These are phyloP conservation scores for Cataglyphis hispanica DNA, from an alignment of 1,140 invertebrate genomes.

Conservation along the genomic window DNA sequence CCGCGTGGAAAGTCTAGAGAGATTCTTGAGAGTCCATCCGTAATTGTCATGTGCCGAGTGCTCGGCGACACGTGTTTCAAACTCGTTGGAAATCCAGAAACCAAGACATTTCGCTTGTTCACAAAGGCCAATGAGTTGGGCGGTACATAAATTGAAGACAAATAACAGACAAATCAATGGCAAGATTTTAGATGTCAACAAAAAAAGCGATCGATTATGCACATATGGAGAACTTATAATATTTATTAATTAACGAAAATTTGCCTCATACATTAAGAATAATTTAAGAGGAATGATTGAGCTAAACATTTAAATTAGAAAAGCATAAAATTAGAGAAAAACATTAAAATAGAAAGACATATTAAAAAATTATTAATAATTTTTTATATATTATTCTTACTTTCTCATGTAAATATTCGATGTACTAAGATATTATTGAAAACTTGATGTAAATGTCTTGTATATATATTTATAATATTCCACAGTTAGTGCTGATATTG, in stretches of 20 bases:
- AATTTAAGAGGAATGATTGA: not conserved
- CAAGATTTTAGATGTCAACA: not conserved
- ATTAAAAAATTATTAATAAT: no score
- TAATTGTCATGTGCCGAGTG: conserved; percentile 45
- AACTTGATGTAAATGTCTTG: not conserved
- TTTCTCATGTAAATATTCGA: not conserved
- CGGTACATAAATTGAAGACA: conserved; percentile 15
- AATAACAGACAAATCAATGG: conserved; percentile 14
- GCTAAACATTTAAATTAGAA: not conserved
- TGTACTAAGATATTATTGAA: not conserved
- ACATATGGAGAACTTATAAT: not conserved
- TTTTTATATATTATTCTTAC: not conserved
- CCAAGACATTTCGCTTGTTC: not conserved
- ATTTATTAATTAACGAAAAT: not conserved
- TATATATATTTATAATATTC: not conserved
- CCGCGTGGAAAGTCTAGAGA: not conserved
- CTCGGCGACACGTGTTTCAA: conserved; percentile 32
- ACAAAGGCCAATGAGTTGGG: not conserved
- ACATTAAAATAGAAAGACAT: no score
- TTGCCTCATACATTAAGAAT: not conserved
- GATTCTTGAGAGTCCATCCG: not conserved
- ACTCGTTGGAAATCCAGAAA: not conserved
- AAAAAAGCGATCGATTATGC: not conserved
- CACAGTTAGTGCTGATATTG: not conserved
- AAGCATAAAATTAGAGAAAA: not conserved